These are phyloP conservation scores for Dromas ardeola DNA, from an alignment of 2,113 vertebrate species.

Conservation along the genomic window DNA sequence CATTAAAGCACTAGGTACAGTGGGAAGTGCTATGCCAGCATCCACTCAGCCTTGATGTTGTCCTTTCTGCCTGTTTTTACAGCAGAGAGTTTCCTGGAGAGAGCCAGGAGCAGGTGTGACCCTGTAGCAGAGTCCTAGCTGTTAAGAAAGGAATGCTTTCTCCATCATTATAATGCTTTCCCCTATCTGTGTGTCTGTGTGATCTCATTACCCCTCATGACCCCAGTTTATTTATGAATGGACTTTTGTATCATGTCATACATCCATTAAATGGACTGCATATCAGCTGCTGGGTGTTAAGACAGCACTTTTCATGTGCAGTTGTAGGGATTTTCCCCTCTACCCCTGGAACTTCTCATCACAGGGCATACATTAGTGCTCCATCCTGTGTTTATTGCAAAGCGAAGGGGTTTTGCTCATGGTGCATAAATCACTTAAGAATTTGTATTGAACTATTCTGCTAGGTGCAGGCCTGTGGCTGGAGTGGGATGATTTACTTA, in stretches of 20 bases:
- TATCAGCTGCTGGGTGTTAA: not conserved
- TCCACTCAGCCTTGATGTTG: not conserved
- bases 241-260: not conserved
- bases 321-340: not conserved
- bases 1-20: not conserved
- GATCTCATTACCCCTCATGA: not conserved
- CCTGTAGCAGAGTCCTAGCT: not conserved
- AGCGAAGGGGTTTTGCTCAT: not conserved
- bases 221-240: not conserved
- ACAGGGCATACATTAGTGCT: not conserved
- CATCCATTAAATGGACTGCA: not conserved
- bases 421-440: not conserved
- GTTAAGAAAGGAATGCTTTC: not conserved
- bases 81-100: not conserved
- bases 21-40: not conserved
- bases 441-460: conserved; percentile 7
- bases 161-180: not conserved
- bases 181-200: not conserved
- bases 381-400: conserved; percentile 2
- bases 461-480: not conserved
- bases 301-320: not conserved
- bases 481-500: conserved; percentile 15
- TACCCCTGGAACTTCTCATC: not conserved
- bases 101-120: not conserved
- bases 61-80: not conserved